Base-by-base conservation (phyloP, 1,140 invertebrate genomes). In the Drosophila kohkoa region DNA sequence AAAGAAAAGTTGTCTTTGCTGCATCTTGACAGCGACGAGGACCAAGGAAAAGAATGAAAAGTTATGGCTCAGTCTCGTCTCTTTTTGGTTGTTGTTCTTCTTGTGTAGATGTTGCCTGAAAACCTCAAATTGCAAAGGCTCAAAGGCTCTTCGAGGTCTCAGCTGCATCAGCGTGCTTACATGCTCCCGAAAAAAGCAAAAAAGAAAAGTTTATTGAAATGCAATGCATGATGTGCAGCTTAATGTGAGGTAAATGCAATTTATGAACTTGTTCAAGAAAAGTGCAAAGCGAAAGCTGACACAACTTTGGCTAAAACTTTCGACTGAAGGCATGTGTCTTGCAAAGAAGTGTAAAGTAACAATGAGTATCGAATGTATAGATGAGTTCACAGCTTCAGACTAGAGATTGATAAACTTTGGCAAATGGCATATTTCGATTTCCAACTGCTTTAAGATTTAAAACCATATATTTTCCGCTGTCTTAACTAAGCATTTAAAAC, bases 41-140 rank as follows among this genome's bases (percentile, higher is more conserved):
- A 43, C 63, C 58, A 75, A 77, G 70, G 58, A 67, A 67, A 70
- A 71, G 58, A 85, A 81, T 85, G 82, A 81, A 85, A 81, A 85
- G 69, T 86, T 85, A 78, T 86, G 69, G 69, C 46, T 52, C 32
- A 51, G 59, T 65, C 45, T 30, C 32, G 11, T 46, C 62, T 49
- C 54, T 46, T 41, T 45, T 32, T 32, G 20, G 20, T 25, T 25
- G 20, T 25, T 25, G 20, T 25, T 25, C 20, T 32, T 32, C 7
- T 7, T 32, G 32, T 54, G 35, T 10, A n/a, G 35, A 20, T 32
- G 51, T 38, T 54, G 38, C 38, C 16, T 15, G 51, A 20, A 55
- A 65, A 57, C 69, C 73, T 59, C 43, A 78, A 82, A 75, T 60
- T 54, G 52, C 60, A 65, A 54, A 77, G 79, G 67, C 74, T 78